These are phyloP conservation scores for Digitonthophagus gazella DNA, from an alignment of 2,888 invertebrate species.

Conservation along the genomic window DNA sequence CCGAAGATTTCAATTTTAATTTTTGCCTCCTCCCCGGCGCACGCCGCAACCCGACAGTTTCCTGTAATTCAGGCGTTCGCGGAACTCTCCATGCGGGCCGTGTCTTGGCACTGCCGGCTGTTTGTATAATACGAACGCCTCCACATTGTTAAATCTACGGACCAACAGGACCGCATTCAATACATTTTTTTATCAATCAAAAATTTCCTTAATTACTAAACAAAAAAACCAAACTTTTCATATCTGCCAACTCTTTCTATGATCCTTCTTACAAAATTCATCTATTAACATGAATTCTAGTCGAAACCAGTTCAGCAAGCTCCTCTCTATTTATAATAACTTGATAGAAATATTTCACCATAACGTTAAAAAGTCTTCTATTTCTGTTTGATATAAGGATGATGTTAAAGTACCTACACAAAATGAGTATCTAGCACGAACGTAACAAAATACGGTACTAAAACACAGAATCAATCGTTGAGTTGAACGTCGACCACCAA, in stretches of 20 bases:
- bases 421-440: background rate
- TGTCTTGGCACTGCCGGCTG: constrained; percentile 11
- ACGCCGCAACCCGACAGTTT: background rate
- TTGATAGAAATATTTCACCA: too few relatives aligned
- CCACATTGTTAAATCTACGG: constrained; percentile 19
- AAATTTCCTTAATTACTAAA: background rate
- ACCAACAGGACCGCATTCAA: constrained; percentile 12
- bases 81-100: constrained; percentile 11
- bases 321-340: too few relatives aligned
- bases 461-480: background rate
- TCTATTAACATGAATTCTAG: too few relatives aligned
- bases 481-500: background rate
- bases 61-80: constrained; percentile 1
- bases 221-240: too few relatives aligned
- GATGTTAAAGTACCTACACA: background rate
- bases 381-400: background rate
- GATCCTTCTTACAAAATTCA: too few relatives aligned
- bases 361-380: background rate
- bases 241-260: too few relatives aligned
- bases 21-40: constrained; percentile 4
- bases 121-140: constrained; percentile 18
- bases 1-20: constrained; percentile 17
- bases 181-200: background rate
- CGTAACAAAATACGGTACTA: background rate
- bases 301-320: too few relatives aligned